phyloP scores from a whole-genome alignment of 2,113 vertebrate species.

The Ivindomyrus marchei region DNA sequence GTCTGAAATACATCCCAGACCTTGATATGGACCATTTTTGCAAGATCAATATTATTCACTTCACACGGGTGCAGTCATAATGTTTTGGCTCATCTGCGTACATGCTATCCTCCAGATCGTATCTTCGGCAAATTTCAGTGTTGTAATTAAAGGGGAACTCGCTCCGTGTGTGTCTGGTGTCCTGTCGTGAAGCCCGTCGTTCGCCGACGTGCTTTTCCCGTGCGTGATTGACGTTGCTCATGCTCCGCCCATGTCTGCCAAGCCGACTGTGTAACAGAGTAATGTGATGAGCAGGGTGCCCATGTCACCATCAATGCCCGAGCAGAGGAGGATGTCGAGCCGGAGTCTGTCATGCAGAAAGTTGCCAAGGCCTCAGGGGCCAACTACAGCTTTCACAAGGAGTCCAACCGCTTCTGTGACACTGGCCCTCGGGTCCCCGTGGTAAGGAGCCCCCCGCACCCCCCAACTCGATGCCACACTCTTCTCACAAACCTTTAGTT shows the following conservation, averaged over 20 bases:
- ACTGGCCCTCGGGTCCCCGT: slow-evolving; percentile 64
- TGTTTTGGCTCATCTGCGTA: not conserved
- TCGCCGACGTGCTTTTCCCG: not conserved
- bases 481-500: not conserved
- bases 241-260: not conserved
- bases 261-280: not conserved
- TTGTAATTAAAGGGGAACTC: not conserved
- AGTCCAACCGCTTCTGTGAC: slow-evolving; percentile 62
- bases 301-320: slow-evolving; percentile 88
- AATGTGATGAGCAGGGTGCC: slow-evolving; percentile 65
- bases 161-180: not conserved
- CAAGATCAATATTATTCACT: not conserved
- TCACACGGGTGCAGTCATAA: not conserved
- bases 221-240: not conserved
- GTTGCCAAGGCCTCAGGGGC: slow-evolving; percentile 83
- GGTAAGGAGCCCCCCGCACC: slow-evolving; percentile 60
- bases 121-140: not conserved
- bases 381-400: slow-evolving; percentile 75
- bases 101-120: not conserved
- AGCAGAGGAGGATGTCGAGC: slow-evolving; percentile 84
- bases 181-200: not conserved
- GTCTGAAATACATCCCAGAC: not conserved
- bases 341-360: slow-evolving; percentile 74
- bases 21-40: not conserved
- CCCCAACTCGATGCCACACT: not conserved